Percentiles rank a stretch among this genome's conserved stretches.
Conservation (phyloP, 1,140 invertebrate species). For the Lycorma delicatula region DNA sequence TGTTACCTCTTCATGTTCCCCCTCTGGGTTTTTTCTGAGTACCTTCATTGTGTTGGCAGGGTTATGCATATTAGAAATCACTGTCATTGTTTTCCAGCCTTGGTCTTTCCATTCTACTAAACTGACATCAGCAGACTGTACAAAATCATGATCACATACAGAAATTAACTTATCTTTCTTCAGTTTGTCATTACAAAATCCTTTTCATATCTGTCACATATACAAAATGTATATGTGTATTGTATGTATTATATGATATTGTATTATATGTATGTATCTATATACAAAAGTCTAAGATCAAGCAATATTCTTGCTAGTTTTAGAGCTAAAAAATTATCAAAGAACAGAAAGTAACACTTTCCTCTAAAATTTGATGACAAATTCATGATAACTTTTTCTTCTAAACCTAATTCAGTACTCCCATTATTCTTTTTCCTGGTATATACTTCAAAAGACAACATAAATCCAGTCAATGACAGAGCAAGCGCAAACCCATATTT, state of each 20-base stretch:
- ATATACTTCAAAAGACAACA: slow-evolving; percentile 29
- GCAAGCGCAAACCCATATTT: slow-evolving; percentile 32
- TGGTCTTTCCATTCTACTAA: slow-evolving; percentile 19
- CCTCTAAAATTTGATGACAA: not conserved
- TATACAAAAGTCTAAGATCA: slow-evolving; percentile 20
- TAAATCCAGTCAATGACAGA: slow-evolving; percentile 27
- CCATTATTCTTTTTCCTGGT: slow-evolving; percentile 23
- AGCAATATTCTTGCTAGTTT: slow-evolving; percentile 8
- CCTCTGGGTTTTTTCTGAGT: slow-evolving; percentile 5
- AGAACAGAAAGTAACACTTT: slow-evolving; percentile 20
- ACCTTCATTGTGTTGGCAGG: slow-evolving; percentile 4
- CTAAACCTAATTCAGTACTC: slow-evolving; percentile 17
- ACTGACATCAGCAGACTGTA: no score
- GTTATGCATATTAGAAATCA: slow-evolving; percentile 7
- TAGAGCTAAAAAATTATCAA: slow-evolving; percentile 17
- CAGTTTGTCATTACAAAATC: not conserved
- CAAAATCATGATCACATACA: no score
- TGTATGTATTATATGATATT: no score
- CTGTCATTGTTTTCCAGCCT: slow-evolving; percentile 15
- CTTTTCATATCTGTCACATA: slow-evolving; percentile 17
- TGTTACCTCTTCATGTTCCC: slow-evolving; percentile 13
- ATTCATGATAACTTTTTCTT: slow-evolving; percentile 25
- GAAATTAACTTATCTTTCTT: slow-evolving; percentile 7
- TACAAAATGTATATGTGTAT: no score
- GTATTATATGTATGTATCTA: slow-evolving; percentile 21